Base-by-base conservation (phyloP, 2,797 vertebrate genomes). In the Amphiprion clarkii region DNA sequence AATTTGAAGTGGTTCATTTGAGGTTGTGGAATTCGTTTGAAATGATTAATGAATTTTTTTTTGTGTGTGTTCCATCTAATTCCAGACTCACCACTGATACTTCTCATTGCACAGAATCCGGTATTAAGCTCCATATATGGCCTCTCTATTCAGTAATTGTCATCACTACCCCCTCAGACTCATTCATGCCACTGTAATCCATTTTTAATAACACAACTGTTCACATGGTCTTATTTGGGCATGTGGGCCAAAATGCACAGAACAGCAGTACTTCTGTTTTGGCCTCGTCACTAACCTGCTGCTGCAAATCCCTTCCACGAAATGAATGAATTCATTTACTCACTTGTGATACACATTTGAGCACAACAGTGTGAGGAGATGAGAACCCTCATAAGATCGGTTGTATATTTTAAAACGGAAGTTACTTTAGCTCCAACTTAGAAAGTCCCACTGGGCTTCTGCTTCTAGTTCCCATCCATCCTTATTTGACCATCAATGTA, bases 171-270 rank as follows among this genome's bases (percentile, higher is more conserved):
- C 61, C 7, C n/a, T 31, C 54, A n/a, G 58, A 74, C 10, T 27
- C 40, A 46, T 69, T 65, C 60, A 56, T 77, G 56, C 53, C 17
- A 0, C 46, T 62, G 31, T 72, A 78, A 74, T 68, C 58, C 49
- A 53, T 68, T 67, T 74, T 59, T 77, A 57, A 71, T 57, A 58
- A 59, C 42, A 25, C n/a, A 29, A 36, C 14, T 71, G 9, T 13
- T 61, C 57, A 36, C 1, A 42, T 72, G 52, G 9, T 72, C 67
- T 72, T 56, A 65, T 71, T 61, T 78, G 70, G 73, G 16, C 46
- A 79, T 44, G 54, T 60, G 5, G n/a, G 25, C 53, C 9, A 55
- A 67, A 72, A 71, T 40, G 42, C 25, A 48, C 49, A 61, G 13
- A 48, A 49, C 7, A 19, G 51, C 2, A 13, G 48, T 25, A 23